phyloP scores from a whole-genome alignment of 2,113 vertebrate species.

The Trogon melanurus region DNA sequence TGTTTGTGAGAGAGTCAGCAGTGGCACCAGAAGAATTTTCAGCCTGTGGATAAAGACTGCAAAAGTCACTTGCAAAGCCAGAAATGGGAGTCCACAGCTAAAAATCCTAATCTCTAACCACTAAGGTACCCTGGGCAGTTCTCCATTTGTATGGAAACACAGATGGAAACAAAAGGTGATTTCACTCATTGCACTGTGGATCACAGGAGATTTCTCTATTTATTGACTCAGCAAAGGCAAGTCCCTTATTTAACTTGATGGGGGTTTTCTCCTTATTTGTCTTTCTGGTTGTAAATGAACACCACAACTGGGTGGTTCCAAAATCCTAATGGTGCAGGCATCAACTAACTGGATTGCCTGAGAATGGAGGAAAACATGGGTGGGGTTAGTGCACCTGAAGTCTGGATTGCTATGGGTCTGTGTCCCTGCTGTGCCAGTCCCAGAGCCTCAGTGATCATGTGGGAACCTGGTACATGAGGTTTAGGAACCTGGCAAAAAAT shows the following conservation, averaged over 20 bases:
- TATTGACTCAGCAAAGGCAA: background rate
- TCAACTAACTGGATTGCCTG: background rate
- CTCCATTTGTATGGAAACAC: background rate
- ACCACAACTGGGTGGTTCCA: background rate
- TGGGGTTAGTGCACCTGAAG: background rate
- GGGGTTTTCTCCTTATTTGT: background rate
- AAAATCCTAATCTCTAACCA: background rate
- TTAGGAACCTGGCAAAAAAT: constrained; percentile 13
- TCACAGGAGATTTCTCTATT: background rate
- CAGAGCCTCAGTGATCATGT: accelerated
- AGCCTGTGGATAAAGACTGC: background rate
- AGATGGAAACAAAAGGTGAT: background rate
- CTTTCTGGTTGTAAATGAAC: background rate
- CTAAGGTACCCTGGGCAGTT: background rate
- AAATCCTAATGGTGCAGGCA: background rate
- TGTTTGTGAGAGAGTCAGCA: background rate
- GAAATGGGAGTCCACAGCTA: background rate
- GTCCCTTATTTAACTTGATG: background rate
- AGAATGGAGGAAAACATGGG: background rate
- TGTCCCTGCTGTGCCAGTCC: background rate
- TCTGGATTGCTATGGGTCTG: background rate
- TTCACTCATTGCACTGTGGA: background rate
- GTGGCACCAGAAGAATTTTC: background rate
- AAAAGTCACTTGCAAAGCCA: background rate
- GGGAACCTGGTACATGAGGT: background rate